These are phyloP conservation scores for Prenolepis imparis DNA, from an alignment of 2,888 invertebrate genomes.

Conservation along the genomic window DNA sequence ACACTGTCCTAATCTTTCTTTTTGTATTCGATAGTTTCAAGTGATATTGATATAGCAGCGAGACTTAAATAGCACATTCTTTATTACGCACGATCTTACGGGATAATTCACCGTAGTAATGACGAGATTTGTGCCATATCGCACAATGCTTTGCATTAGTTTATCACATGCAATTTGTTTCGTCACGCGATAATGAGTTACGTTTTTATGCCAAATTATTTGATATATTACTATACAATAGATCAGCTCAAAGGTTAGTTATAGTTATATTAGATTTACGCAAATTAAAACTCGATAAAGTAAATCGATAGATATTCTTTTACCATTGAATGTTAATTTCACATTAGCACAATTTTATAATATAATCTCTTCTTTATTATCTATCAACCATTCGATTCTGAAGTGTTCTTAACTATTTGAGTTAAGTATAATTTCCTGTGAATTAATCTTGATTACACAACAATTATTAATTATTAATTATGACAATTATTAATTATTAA, in stretches of 20 bases:
- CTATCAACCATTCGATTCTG: background rate
- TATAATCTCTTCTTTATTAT: conserved; percentile 6
- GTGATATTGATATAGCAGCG: conserved; percentile 48
- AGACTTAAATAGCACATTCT: conserved; percentile 59
- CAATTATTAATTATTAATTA: too few species aligned
- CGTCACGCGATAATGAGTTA: background rate
- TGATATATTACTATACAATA: background rate
- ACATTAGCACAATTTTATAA: conserved; percentile 24
- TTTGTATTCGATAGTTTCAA: conserved; percentile 45
- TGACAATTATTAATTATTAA: conserved; percentile 39
- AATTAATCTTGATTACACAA: background rate
- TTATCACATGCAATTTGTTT: conserved; percentile 16
- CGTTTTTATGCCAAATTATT: background rate
- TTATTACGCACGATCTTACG: conserved; percentile 64
- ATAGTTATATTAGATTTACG: conserved; percentile 25
- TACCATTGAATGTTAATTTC: background rate
- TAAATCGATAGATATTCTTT: conserved; percentile 16
- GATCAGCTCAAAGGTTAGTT: background rate
- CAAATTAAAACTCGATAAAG: conserved; percentile 7
- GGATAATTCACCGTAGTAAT: conserved; percentile 44
- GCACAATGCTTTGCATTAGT: conserved; percentile 69
- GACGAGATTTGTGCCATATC: conserved; percentile 51
- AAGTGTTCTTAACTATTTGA: background rate
- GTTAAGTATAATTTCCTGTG: background rate
- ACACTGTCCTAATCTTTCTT: conserved; percentile 41